Percentiles rank a stretch among this genome's conserved stretches.
phyloP scores from a whole-genome alignment of 2,113 vertebrate genomes.

The Nanorana parkeri region DNA sequence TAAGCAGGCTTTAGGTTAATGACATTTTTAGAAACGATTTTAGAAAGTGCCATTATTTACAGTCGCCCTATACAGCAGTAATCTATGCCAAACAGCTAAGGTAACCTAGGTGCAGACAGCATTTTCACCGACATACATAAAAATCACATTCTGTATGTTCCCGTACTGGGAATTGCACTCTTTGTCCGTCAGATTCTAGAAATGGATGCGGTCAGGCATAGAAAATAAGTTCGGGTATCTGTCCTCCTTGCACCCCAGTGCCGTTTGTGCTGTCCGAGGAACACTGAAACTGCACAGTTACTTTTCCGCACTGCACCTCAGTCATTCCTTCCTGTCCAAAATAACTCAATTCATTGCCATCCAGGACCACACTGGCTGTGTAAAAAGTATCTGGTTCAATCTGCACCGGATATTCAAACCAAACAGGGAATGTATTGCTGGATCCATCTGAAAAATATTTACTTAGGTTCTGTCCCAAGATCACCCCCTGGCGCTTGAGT shows the following conservation, averaged over 20 bases:
- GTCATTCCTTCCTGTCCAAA: constrained; percentile 98
- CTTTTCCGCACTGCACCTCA: constrained; percentile 96
- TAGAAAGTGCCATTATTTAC: constrained; percentile 41
- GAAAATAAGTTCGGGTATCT: constrained; percentile 97
- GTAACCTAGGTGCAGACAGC: constrained; percentile 34
- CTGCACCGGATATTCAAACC: constrained; percentile 97
- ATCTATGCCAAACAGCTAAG: constrained; percentile 20
- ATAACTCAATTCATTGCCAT: constrained; percentile 95
- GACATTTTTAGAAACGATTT: constrained; percentile 19
- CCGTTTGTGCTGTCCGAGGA: constrained; percentile 98
- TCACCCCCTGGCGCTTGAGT: constrained; percentile 91
- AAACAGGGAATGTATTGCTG: constrained; percentile 95
- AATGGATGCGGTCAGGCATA: constrained; percentile 81
- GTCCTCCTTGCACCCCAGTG: constrained; percentile 94
- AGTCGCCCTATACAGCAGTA: constrained; percentile 12
- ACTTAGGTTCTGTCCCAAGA: constrained; percentile 93
- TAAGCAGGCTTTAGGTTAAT: constrained; percentile 5
- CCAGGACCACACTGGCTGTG: constrained; percentile 93
- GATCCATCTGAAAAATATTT: constrained; percentile 98
- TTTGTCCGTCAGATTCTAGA: constrained; percentile 42
- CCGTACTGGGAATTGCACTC: not conserved
- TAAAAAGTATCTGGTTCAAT: constrained; percentile 97
- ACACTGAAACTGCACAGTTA: constrained; percentile 97
- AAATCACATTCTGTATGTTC: constrained; percentile 58
- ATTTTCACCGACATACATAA: constrained; percentile 61